A percentile compares a stretch with the other conserved stretches of the same genome.
Evolutionary conservation across 2,797 vertebrate species (phyloP).

Genomic region (Periophthalmus magnuspinnatus): DNA sequence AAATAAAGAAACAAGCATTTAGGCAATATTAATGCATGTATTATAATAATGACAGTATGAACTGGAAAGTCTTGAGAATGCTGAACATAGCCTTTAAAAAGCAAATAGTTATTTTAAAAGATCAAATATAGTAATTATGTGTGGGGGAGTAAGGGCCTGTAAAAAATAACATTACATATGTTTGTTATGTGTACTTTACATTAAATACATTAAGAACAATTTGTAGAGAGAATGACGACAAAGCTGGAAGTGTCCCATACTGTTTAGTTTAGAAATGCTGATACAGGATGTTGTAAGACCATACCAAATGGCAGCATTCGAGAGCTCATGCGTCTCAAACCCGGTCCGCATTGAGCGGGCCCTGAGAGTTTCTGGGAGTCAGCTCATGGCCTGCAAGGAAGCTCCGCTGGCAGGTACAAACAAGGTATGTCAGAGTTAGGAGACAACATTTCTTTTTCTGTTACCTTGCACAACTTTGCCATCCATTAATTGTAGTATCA

Average conservation of each 20-base stretch:
- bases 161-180: slow-evolving; percentile 97
- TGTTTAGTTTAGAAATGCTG: slow-evolving; percentile 91
- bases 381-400: slow-evolving; percentile 99
- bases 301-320: slow-evolving; percentile 99
- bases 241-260: slow-evolving; percentile 97
- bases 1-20: slow-evolving; percentile 99
- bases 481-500: slow-evolving; percentile 91
- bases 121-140: slow-evolving; percentile 92
- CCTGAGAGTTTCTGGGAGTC: slow-evolving; percentile 99
- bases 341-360: slow-evolving; percentile 99
- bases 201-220: slow-evolving; percentile 89
- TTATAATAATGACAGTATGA: slow-evolving; percentile 85
- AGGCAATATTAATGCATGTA: slow-evolving; percentile 91
- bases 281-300: slow-evolving; percentile 99
- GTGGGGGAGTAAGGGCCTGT: slow-evolving; percentile 92
- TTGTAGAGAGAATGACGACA: slow-evolving; percentile 93
- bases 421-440: slow-evolving; percentile 99
- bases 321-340: slow-evolving; percentile 99
- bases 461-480: slow-evolving; percentile 95
- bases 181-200: slow-evolving; percentile 79
- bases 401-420: slow-evolving; percentile 99
- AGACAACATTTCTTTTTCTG: slow-evolving; percentile 91
- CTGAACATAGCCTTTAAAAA: slow-evolving; percentile 99
- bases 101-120: slow-evolving; percentile 95
- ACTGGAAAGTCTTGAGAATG: slow-evolving; percentile 99